phyloP scores from a whole-genome alignment of 53 echinoderm and acorn worm species.

The Temnopleurus reevesii region DNA sequence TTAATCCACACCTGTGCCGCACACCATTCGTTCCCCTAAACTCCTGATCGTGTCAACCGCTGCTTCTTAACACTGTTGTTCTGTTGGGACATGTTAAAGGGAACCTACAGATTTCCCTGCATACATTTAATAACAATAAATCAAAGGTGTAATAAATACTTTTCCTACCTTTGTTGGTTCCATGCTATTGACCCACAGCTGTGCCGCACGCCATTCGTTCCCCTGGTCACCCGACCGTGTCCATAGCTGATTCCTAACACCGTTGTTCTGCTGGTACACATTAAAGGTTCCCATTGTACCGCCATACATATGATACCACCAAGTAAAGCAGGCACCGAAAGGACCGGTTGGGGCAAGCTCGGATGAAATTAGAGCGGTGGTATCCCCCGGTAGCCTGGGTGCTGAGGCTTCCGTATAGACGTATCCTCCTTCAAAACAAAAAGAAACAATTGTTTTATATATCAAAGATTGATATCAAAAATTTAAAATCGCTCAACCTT shows the following conservation, averaged over 20 bases:
- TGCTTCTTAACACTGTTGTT: constrained; percentile 8
- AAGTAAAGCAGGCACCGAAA: constrained; percentile 64
- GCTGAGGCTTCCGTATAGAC: constrained; percentile 77
- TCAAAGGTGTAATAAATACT: too few relatives aligned
- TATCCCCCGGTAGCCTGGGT: constrained; percentile 61
- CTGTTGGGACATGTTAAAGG: constrained; percentile 61
- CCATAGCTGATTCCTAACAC: constrained; percentile 47
- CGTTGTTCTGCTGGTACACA: constrained; percentile 49
- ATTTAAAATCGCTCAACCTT: too few relatives aligned
- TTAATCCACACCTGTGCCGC: neutral
- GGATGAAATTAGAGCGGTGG: constrained; percentile 57
- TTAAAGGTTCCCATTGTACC: constrained; percentile 73
- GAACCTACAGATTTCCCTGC: too few relatives aligned
- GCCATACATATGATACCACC: constrained; percentile 97
- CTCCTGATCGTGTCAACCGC: constrained; percentile 55
- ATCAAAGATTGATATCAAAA: too few relatives aligned
- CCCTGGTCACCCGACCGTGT: constrained; percentile 73
- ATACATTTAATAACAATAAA: too few relatives aligned
- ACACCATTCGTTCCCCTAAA: neutral
- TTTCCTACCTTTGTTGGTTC: constrained; percentile 35
- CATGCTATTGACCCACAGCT: constrained; percentile 27
- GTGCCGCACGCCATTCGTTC: constrained; percentile 69
- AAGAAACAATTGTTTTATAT: neutral
- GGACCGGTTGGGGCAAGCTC: constrained; percentile 36
- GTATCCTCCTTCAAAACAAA: constrained; percentile 64